Evolutionary conservation across 2,888 invertebrate genomes (phyloP).

Genomic region (Oxytorus armatus): DNA sequence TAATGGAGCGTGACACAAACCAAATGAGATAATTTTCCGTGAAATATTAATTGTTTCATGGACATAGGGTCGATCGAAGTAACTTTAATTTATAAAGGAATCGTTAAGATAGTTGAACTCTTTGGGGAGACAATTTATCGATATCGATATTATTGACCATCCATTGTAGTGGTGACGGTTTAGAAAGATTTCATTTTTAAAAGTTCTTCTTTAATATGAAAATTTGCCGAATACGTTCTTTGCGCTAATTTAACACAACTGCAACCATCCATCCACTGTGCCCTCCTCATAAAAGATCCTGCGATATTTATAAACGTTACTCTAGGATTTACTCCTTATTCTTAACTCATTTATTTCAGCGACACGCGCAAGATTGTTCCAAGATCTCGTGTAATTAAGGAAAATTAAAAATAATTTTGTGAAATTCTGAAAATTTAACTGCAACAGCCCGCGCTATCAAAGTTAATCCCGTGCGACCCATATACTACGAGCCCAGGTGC

Average conservation of each 20-base stretch:
- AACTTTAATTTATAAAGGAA: neutral
- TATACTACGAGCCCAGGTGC: slow-evolving; percentile 5
- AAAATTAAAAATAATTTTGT: neutral
- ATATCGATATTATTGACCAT: neutral
- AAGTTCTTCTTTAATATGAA: too few species aligned
- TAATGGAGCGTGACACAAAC: slow-evolving; percentile 10
- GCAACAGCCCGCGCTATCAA: neutral
- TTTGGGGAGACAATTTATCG: neutral
- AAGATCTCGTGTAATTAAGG: neutral
- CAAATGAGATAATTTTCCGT: neutral
- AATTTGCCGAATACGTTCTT: too few species aligned
- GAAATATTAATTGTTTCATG: neutral
- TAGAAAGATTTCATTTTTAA: too few species aligned
- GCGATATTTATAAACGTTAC: too few species aligned
- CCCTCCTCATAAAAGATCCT: too few species aligned
- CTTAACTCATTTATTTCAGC: too few species aligned
- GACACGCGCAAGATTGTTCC: neutral
- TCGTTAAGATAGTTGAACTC: neutral
- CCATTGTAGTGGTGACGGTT: too few species aligned
- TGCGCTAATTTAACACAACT: too few species aligned
- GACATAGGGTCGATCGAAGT: neutral
- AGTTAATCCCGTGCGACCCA: slow-evolving; percentile 22
- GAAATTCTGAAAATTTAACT: neutral
- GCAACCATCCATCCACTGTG: too few species aligned
- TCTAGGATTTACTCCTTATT: too few species aligned